Evolutionary conservation across 2,797 vertebrate genomes (phyloP).

Genomic region (Clarias fuscus): DNA sequence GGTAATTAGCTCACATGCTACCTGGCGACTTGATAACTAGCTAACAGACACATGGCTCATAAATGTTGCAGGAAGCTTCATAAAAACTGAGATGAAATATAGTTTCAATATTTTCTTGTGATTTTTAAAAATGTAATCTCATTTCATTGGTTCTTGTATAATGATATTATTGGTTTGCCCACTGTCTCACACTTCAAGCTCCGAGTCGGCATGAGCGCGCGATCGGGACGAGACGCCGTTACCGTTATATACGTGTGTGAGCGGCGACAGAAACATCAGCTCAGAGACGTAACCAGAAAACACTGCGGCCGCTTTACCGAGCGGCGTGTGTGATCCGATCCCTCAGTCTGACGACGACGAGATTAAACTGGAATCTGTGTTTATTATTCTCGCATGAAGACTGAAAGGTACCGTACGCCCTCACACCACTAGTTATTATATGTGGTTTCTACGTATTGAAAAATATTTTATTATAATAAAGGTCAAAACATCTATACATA

Average conservation of each 20-base stretch:
- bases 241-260: background rate
- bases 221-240: background rate
- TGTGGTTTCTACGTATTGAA: background rate
- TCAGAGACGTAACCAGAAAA: background rate
- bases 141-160: background rate
- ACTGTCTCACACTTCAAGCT: background rate
- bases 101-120: background rate
- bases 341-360: background rate
- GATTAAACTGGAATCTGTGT: background rate
- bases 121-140: background rate
- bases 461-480: background rate
- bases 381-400: background rate
- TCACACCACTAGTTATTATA: background rate
- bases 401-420: background rate
- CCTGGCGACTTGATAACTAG: background rate
- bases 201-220: background rate
- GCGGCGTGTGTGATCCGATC: background rate
- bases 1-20: constrained; percentile 9
- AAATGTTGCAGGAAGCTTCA: too few relatives aligned
- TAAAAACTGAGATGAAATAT: background rate
- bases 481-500: background rate
- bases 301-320: background rate
- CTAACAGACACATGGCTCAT: background rate
- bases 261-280: background rate
- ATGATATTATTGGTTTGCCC: background rate